Conservation (phyloP, 2,797 vertebrate species). For the Microctenopoma lineatum region DNA sequence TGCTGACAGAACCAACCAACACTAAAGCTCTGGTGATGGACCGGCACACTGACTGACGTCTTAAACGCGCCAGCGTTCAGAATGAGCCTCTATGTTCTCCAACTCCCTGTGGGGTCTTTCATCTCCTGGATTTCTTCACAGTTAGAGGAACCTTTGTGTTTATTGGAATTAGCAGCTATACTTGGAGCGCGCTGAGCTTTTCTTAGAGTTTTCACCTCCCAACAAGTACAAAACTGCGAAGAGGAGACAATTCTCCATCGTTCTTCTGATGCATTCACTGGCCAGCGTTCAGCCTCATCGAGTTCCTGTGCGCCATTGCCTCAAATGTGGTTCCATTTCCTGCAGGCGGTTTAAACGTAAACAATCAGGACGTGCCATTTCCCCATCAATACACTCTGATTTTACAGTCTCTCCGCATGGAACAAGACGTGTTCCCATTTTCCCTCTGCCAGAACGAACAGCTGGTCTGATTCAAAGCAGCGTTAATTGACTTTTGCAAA, state of each 20-base stretch:
- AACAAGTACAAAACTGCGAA: constrained; percentile 40
- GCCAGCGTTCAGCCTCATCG: constrained; percentile 5
- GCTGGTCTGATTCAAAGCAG: background rate
- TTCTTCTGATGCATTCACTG: constrained; percentile 42
- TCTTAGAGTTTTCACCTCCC: constrained; percentile 18
- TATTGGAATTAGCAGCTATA: constrained; percentile 48
- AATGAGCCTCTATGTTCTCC: constrained; percentile 18
- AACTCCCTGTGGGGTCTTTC: constrained; percentile 12
- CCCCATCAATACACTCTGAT: constrained; percentile 24
- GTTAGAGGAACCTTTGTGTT: constrained; percentile 44
- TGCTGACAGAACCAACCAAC: constrained; percentile 58
- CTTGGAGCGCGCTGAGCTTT: constrained; percentile 12
- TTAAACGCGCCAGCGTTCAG: constrained; percentile 25
- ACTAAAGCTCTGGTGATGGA: constrained; percentile 40
- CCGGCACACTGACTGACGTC: constrained; percentile 46
- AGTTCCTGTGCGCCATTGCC: constrained; percentile 44
- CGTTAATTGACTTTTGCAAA: too few relatives aligned
- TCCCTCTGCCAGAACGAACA: background rate
- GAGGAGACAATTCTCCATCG: constrained; percentile 42
- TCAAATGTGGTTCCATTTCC: constrained; percentile 59
- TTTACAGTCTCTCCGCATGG: constrained; percentile 1
- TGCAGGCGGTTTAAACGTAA: constrained; percentile 46
- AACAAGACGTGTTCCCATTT: constrained; percentile 3
- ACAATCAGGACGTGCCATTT: constrained; percentile 36
- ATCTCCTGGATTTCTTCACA: constrained; percentile 12